These are phyloP conservation scores for Podarcis cretensis DNA, from an alignment of 2,113 vertebrate genomes.

Conservation along the genomic window DNA sequence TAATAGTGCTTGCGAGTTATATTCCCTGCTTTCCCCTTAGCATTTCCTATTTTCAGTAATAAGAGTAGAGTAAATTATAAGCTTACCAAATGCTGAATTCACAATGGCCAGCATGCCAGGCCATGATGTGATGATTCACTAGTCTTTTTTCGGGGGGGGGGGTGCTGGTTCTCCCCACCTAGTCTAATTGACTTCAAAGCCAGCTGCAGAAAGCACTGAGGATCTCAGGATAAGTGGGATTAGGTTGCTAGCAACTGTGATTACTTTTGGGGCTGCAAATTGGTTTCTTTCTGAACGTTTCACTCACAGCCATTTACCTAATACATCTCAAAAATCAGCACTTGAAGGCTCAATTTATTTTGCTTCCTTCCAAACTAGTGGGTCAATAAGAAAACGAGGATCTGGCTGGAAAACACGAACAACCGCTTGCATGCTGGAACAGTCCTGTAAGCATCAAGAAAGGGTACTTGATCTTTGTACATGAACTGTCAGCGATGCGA, in stretches of 20 bases:
- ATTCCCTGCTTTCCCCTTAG: neutral
- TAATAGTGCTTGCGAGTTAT: too few species aligned
- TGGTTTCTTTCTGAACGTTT: constrained; percentile 61
- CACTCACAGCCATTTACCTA: neutral
- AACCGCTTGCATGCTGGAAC: constrained; percentile 48
- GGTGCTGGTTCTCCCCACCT: neutral
- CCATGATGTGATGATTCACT: neutral
- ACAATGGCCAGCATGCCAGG: neutral
- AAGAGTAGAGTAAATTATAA: neutral
- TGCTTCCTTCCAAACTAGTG: constrained; percentile 38
- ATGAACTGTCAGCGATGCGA: constrained; percentile 53
- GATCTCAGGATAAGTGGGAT: neutral
- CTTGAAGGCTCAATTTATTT: constrained; percentile 61
- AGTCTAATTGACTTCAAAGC: neutral
- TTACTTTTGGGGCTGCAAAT: constrained; percentile 55
- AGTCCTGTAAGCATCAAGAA: constrained; percentile 36
- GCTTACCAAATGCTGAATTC: neutral
- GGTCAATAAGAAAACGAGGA: constrained; percentile 50
- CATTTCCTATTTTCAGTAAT: neutral
- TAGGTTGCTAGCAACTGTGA: constrained; percentile 39
- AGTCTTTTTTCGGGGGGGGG: neutral
- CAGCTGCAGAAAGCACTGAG: constrained; percentile 17
- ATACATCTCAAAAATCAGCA: constrained; percentile 29
- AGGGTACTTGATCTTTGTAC: constrained; percentile 44
- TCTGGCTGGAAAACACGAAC: constrained; percentile 43